Base-by-base conservation (phyloP, 2,888 invertebrate species). In the Creontiades dilutus region DNA sequence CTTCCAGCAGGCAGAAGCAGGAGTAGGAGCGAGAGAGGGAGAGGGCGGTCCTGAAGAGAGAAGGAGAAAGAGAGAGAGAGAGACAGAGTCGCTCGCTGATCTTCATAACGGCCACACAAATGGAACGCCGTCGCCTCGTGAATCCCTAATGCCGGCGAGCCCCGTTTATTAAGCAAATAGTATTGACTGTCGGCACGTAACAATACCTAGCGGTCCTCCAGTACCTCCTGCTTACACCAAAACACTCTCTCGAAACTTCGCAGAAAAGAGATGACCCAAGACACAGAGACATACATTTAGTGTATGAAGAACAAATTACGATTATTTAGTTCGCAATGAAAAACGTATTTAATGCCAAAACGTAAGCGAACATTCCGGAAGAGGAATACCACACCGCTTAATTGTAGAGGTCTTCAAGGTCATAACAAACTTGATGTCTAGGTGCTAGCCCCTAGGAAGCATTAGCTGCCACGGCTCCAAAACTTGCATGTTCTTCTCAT, bases 61-160 rank as follows among this genome's bases (percentile, higher is more conserved):
- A 5, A 19, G 52, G 52, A 52, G 61, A 61, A 68, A n/a, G 37
- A 19, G 28, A 37, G 80, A n/a, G 47, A 5, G 23, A 52, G 19
- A 82, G 48, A 48, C 75, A 68, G 86, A 19, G 46, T 27, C n/a
- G 19, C 75, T 23, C 47, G 86, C 23, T 86, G 86, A 88, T 88
- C 88, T 88, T 88, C 88, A 88, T 88, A 88, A 88, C 88, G 88
- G 88, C 88, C 88, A 7, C 78, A 78, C 80, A 88, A 88, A 88
- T 80, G 88, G 88, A 88, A 88, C 88, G 88, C 19, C 78, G 88
- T 76, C 52, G 76, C 88, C 55, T 61, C n/a, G 52, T 88, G 88
- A 88, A 88, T 88, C 61, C 57, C 57, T 85, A 85, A 85, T 85
- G 57, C 61, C 14, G 14, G 48, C 82, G 47, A 82, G 52, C 82